Evolutionary conservation across 2,797 vertebrate genomes (phyloP), one percentile per base, ranked within the genome.

Genomic region (Apogon hyalosoma): DNA sequence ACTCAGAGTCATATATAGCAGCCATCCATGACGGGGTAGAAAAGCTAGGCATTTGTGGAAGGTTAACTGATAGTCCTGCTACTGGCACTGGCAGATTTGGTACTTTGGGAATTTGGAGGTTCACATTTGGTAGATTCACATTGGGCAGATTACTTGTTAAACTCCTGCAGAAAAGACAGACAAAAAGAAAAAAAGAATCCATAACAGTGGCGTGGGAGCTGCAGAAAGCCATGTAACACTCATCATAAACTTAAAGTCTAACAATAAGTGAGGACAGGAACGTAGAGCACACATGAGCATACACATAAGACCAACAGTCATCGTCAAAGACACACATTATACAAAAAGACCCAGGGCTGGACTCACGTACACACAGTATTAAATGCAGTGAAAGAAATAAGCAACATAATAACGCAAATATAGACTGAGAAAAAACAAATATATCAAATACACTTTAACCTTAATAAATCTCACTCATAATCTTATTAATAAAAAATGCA

Each of bases 121-220:
- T 99, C 95, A 99, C 98, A 98, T 99, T 99, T 95, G 98, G 98
- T 95, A 99, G 98, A 94, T 99, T 99, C 97, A 99, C 98, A 99
- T 98, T 99, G 96, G 98, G 98, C 94, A 99, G 98, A 97, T 99
- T 99, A 99, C 98, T 99, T 97, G 98, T 99, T 98, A 99, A 99
- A 98, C 97, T 99, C 98, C 98, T 99, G 98, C 94, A 96, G 97
- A 99, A 97, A 96, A 98, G 97, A 99, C 96, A 99, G 97, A 99
- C 96, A 99, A 96, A 99, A 99, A 98, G 91, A 94, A 98, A 96
- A 97, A 94, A 93, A 92, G 81, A 93, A 92, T 96, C 95, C 95
- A 96, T 98, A 96, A 98, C 96, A 95, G 95, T 97, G 96, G 96
- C 93, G 94, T 95, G 94, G 95, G 95, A 95, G 95, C 92, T 91